Evolutionary conservation across 2,797 vertebrate species (phyloP).

Genomic region (Holocentrus rufus): DNA sequence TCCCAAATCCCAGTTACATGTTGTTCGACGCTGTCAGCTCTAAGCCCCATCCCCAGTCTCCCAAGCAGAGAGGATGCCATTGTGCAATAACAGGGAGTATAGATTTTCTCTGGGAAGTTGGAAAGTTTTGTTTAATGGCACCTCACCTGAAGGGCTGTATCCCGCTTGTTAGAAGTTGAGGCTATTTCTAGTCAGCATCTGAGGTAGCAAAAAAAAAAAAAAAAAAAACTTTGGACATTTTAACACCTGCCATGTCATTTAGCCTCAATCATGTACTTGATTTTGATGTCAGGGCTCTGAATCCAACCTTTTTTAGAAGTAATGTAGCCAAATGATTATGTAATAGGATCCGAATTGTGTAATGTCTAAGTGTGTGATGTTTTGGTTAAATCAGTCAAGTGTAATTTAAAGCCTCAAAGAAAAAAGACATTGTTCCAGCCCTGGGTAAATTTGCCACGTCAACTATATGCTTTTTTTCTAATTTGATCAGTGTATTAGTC

Average conservation of each 20-base stretch:
- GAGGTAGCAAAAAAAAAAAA: conserved; percentile 55
- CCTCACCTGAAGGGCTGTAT: conserved; percentile 70
- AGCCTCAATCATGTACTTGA: neutral
- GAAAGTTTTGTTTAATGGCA: conserved; percentile 81
- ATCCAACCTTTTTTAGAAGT: neutral
- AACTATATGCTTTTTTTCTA: conserved; percentile 15
- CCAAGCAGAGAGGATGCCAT: conserved; percentile 75
- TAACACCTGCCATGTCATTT: conserved; percentile 11
- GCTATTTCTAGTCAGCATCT: conserved; percentile 53
- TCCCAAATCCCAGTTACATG: conserved; percentile 81
- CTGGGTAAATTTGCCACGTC: conserved; percentile 2
- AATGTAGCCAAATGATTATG: neutral
- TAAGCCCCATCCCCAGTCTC: conserved; percentile 68
- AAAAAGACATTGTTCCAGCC: conserved; percentile 1
- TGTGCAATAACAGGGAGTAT: conserved; percentile 77
- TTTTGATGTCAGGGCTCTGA: neutral
- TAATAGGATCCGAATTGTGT: neutral
- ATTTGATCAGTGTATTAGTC: conserved; percentile 46
- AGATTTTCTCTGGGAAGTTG: conserved; percentile 79
- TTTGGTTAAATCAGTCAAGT: neutral
- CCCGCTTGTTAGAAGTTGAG: conserved; percentile 72
- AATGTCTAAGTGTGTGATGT: neutral
- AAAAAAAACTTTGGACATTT: conserved; percentile 49
- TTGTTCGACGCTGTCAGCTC: conserved; percentile 79
- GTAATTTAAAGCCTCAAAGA: neutral